Conservation (phyloP, 1,140 invertebrate genomes). For the Glomeris maerens region DNA sequence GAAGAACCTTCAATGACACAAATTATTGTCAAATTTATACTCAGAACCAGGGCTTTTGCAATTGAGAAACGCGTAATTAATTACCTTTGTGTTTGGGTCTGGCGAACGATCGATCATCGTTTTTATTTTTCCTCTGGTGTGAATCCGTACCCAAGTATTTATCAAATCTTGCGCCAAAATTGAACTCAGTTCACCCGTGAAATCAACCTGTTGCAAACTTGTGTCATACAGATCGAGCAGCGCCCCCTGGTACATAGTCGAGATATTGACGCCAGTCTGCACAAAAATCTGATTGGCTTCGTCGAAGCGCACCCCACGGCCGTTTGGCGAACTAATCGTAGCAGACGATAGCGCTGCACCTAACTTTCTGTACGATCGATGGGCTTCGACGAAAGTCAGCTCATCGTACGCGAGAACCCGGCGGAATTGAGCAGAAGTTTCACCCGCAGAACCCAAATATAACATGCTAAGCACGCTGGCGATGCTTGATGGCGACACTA, state of each 20-base stretch:
- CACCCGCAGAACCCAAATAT: background rate
- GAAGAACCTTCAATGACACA: too few relatives aligned
- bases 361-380: background rate
- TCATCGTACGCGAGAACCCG: background rate
- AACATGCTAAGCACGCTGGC: background rate
- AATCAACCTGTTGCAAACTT: conserved; percentile 22
- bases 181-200: conserved; percentile 17
- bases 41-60: too few relatives aligned
- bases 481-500: background rate
- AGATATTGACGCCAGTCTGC: conserved; percentile 18
- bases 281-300: conserved; percentile 22
- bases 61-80: too few relatives aligned
- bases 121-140: conserved; percentile 20
- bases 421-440: background rate
- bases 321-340: too few relatives aligned
- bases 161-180: conserved; percentile 17
- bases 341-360: too few relatives aligned
- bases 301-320: too few relatives aligned
- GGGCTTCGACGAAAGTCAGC: background rate
- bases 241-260: conserved; percentile 16
- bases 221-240: conserved; percentile 23
- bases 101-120: conserved; percentile 18
- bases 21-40: too few relatives aligned
- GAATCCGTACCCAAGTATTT: conserved; percentile 22
- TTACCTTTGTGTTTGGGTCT: conserved; percentile 16